Evolutionary conservation across 2,113 vertebrate species (phyloP), one percentile per base, ranked within the genome.

Genomic region (Pterocles burchelli): DNA sequence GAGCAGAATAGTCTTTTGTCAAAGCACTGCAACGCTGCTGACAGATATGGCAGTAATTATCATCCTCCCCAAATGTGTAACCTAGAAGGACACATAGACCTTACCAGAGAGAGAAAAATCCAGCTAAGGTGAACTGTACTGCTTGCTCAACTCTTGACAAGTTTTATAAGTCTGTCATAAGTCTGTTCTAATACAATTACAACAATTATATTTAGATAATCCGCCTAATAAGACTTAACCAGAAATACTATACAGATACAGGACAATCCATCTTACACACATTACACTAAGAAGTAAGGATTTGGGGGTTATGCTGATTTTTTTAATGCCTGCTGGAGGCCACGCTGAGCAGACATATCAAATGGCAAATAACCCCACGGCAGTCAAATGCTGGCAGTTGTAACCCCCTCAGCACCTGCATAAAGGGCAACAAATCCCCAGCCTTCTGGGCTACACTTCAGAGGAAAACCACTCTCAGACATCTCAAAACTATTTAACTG

Each of bases 1-100:
- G 88, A 95, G 70, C 78, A 97, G 93, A 97, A 91, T 85, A 94
- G 78, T 76, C 88, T 88, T 94, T 93, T 91, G 91, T 97, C 91
- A 96, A 91, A 97, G 85, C 59, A 52, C 61, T 73, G 78, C 89
- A 81, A 63, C 82, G 38, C 93, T 90, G 81, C 78, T 90, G 95
- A 94, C 67, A 96, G 92, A 95, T 93, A 95, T 2, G 29, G 85
- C 78, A 82, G 72, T 91, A 95, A 97, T 97, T 96, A 94, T 88
- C 89, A 93, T 75, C 52, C 65, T 94, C 41, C 51, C 26, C 20
- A 90, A 75, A 76, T n/a, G 94, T 10, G 62, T 65, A 91, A 86
- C 46, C 93, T 78, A 59, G 45, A 86, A 92, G 94, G 89, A 85
- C 90, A 93, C 88, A 91, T 66, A 96, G 81, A 73, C 77, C 86